Base-by-base conservation (phyloP, 2,113 vertebrate species). In the Ploceus nigricollis region DNA sequence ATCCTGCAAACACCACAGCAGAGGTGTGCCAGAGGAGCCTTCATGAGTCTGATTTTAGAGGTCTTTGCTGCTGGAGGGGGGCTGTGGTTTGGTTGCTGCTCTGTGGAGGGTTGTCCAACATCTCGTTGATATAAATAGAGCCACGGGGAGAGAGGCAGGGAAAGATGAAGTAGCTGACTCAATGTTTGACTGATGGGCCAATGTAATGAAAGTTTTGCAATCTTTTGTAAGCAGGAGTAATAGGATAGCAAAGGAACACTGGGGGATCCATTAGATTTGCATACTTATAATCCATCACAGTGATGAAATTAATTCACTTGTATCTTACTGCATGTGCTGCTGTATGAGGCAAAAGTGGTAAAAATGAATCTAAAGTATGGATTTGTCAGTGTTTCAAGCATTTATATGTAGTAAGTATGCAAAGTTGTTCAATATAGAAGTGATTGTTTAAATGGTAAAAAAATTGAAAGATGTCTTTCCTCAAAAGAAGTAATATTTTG, bases 261-360 rank as follows among this genome's bases (percentile, higher is more conserved):
- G n/a, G 63, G 87, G 82, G 70, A 93, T 96, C 91, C 65, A 54
- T 82, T 90, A 79, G 86, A 95, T 96, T 94, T 96, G 80, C 94
- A 93, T 96, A 53, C 77, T 90, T 60, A 69, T 64, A 95, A 96
- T 94, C 89, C 53, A 84, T 90, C 92, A 89, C n/a, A 61, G 57
- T 76, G 90, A 87, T 81, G 69, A 93, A 94, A 95, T 95, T 89
- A 93, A 92, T 94, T 89, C 82, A n/a, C 31, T 82, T 68, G 31
- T 61, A 42, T 95, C 71, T 90, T 84, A 45, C 6, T 75, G 82
- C 19, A 16, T 51, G 14, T 21, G 37, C n/a, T 1, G 2, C 45
- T 2, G 6, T 75, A 27, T 86, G 61, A 89, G 79, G 64, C 37
- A n/a, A 13, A 61, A 90, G 21, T 4, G 5, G 56, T 75, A 69